Percentiles rank a stretch among this genome's conserved stretches.
phyloP scores from a whole-genome alignment of 2,113 vertebrate genomes.

The Polyodon spathula region DNA sequence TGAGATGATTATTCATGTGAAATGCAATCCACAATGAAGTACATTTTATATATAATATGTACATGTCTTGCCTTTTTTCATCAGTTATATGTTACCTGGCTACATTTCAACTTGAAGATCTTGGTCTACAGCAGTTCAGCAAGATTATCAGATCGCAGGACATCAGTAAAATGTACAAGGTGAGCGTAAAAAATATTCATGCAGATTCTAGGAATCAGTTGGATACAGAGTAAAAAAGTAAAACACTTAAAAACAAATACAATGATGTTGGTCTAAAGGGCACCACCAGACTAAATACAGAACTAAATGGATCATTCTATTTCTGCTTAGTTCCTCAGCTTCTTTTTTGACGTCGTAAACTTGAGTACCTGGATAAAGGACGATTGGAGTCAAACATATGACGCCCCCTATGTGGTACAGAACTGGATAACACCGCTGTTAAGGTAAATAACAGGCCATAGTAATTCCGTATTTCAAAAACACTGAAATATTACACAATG shows the following conservation, averaged over 20 bases:
- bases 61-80: constrained; percentile 25
- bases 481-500: no score
- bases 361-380: constrained; percentile 75
- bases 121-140: constrained; percentile 64
- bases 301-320: background rate
- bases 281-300: no score
- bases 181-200: constrained; percentile 36
- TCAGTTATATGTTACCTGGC: constrained; percentile 79
- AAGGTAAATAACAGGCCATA: constrained; percentile 45
- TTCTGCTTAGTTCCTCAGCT: constrained; percentile 70
- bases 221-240: no score
- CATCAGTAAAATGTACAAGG: constrained; percentile 61
- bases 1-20: no score
- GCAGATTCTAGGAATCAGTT: no score
- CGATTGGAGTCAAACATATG: constrained; percentile 76
- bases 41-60: background rate
- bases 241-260: no score
- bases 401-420: constrained; percentile 57
- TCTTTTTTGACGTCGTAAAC: constrained; percentile 70
- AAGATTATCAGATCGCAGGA: constrained; percentile 69
- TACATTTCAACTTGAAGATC: constrained; percentile 68
- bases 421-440: constrained; percentile 68
- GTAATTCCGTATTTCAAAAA: no score
- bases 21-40: background rate
- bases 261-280: no score